These are phyloP conservation scores for Polypedilum vanderplanki DNA, from an alignment of 1,140 invertebrate species.

Conservation along the genomic window DNA sequence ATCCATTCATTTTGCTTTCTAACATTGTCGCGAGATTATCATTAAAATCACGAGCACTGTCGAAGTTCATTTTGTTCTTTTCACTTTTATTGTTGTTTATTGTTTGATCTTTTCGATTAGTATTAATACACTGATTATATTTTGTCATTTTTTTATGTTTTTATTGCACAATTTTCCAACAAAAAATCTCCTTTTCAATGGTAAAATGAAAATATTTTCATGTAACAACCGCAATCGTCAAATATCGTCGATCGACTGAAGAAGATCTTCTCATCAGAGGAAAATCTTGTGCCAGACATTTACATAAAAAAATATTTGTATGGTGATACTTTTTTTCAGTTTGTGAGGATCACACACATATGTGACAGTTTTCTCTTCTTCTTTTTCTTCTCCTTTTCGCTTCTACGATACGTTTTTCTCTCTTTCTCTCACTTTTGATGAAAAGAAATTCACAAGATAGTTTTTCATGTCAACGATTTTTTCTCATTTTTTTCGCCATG, in stretches of 20 bases:
- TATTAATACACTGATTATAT: constrained; percentile 8
- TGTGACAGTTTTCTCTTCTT: background rate
- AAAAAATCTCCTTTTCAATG: background rate
- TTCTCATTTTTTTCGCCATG: background rate
- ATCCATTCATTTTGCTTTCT: constrained; percentile 3
- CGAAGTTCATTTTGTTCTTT: background rate
- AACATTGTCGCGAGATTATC: background rate
- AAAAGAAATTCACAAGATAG: constrained; percentile 2
- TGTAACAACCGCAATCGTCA: background rate
- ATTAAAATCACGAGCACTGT: background rate
- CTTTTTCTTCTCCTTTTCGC: background rate
- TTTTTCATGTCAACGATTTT: background rate
- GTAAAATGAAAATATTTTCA: background rate
- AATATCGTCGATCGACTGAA: constrained; percentile 4
- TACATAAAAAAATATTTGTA: constrained; percentile 15
- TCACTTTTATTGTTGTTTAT: background rate
- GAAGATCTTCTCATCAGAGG: background rate
- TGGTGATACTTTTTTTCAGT: background rate
- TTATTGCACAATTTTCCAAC: background rate
- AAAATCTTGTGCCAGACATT: constrained; percentile 1
- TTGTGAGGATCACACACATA: too few relatives aligned
- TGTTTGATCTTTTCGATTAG: background rate
- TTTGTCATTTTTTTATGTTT: constrained; percentile 14
- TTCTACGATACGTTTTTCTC: too few relatives aligned
- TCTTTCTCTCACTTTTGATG: background rate